Evolutionary conservation across 2,113 vertebrate genomes (phyloP), one percentile per base, ranked within the genome.

Genomic region (Oncorhynchus gorbuscha): DNA sequence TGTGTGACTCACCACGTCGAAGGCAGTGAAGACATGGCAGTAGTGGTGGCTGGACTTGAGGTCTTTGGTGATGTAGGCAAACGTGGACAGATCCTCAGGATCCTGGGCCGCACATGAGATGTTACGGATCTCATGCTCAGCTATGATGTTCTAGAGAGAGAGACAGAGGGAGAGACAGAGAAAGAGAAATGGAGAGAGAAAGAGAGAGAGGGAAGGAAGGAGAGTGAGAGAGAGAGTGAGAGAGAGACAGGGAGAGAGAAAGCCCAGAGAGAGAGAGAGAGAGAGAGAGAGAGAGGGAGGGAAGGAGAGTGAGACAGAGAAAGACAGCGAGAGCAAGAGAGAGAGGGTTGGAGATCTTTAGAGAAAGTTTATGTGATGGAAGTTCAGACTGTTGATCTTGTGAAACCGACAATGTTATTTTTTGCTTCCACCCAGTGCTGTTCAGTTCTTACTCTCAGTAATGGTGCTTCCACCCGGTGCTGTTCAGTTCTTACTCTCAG

Each of bases 61-160:
- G 95, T 99, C 98, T 94, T 99, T 99, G 85, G 98, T 99, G 94
- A 99, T 99, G 90, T 99, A 99, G 13, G 98, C 98, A 84, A 99
- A 99, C 0, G 98, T 99, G 9, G 97, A 99, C 86, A 99, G 96
- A 87, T 99, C 98, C 83, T 99, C 98, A 0, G 98, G 98, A 90
- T 99, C 97, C 92, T 99, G 98, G 84, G 98, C 97, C 18, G 98
- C 98, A 82, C 98, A 99, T 28, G 98, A 99, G 91, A 99, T 99
- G 89, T 99, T 99, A 69, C 98, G 95, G 77, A 99, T 99, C 95
- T 99, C 98, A 74, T 99, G 98, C 78, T 99, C 98, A 0, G 98
- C 97, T 65, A 99, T 99, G 83, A 99, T 96, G 86, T 98, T 97
- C 97, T 99, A 85, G 71, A 73, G 66, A 65, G 22, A 68, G 45